These are phyloP conservation scores for Darevskia mixta DNA, from an alignment of 2,797 vertebrate species.

Conservation along the genomic window DNA sequence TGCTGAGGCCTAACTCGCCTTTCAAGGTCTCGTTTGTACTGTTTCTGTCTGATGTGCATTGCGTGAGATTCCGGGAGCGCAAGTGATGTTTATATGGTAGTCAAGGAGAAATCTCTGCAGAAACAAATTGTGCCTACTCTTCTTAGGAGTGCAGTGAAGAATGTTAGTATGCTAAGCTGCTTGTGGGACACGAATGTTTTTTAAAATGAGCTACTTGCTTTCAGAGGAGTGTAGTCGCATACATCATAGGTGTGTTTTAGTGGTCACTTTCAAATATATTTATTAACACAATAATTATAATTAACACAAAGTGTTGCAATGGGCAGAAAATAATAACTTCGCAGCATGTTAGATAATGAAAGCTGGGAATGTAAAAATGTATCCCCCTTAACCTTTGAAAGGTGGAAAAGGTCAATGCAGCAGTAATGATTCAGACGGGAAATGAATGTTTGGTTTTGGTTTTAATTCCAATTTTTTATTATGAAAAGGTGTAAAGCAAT, in stretches of 20 bases:
- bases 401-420: neutral
- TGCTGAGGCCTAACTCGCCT: neutral
- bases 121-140: too few species aligned
- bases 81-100: too few species aligned
- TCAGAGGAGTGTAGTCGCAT: neutral
- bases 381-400: neutral
- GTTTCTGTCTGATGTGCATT: neutral
- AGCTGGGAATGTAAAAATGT: too few species aligned
- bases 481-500: neutral
- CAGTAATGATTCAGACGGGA: neutral
- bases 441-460: neutral
- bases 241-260: neutral
- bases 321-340: neutral
- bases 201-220: neutral
- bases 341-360: neutral
- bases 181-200: neutral
- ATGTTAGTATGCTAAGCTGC: neutral
- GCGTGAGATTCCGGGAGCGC: too few species aligned
- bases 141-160: neutral
- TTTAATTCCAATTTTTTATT: neutral
- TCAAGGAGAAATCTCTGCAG: too few species aligned
- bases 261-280: neutral
- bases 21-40: neutral
- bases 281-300: neutral
- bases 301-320: neutral